Percentiles rank a stretch among this genome's conserved stretches.
Evolutionary conservation across 2,888 invertebrate species (phyloP).

Genomic region (Epinotia demarniana): DNA sequence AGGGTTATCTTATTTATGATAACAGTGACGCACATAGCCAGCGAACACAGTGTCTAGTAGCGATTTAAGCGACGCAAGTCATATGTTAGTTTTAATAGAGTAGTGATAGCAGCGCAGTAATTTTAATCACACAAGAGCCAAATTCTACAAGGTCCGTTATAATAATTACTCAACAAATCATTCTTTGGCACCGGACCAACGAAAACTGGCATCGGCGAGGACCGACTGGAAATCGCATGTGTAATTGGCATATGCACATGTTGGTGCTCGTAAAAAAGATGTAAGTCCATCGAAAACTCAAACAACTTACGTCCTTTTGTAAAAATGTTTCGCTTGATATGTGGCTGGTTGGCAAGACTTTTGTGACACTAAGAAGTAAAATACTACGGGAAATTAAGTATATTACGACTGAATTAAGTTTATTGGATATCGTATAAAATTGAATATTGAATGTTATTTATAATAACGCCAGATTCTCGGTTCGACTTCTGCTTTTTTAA

Average conservation of each 20-base stretch:
- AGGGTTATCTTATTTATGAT: not conserved
- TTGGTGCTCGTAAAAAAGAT: not conserved
- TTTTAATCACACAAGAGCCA: conserved; percentile 33
- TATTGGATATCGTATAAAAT: no score
- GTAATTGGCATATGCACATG: conserved; percentile 24
- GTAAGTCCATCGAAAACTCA: not conserved
- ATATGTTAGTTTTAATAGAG: not conserved
- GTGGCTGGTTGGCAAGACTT: not conserved
- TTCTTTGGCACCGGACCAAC: conserved; percentile 26
- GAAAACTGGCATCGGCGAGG: conserved; percentile 20
- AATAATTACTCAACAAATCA: conserved; percentile 41
- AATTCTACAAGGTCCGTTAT: conserved; percentile 22
- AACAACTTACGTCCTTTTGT: not conserved
- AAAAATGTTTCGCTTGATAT: not conserved
- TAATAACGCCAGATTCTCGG: no score
- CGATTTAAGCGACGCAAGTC: not conserved
- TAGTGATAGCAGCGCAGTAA: not conserved
- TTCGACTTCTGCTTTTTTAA: no score
- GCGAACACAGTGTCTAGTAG: not conserved
- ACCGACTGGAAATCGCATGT: conserved; percentile 7
- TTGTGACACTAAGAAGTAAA: not conserved
- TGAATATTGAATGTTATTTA: no score
- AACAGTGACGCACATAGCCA: not conserved
- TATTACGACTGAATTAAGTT: not conserved
- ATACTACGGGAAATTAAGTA: not conserved